These are phyloP conservation scores for Ganaspis brasiliensis DNA, from an alignment of 2,888 invertebrate genomes.

Conservation along the genomic window DNA sequence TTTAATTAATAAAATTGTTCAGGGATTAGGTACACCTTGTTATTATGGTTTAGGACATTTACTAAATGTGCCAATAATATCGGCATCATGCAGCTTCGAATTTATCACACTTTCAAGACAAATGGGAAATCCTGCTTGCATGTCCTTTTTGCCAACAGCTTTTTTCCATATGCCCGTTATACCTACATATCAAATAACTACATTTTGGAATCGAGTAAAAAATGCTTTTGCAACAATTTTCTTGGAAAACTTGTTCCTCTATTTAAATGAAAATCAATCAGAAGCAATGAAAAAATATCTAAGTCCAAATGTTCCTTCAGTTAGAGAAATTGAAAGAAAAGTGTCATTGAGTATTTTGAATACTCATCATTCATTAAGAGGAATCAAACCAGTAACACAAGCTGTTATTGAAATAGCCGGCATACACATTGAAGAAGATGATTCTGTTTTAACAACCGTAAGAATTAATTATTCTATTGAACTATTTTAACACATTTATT, in stretches of 20 bases:
- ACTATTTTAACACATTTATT: background rate
- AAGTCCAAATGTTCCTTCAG: slow-evolving; percentile 73
- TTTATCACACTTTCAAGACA: slow-evolving; percentile 51
- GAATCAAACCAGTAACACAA: slow-evolving; percentile 79
- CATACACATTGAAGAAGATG: slow-evolving; percentile 80
- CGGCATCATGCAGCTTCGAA: slow-evolving; percentile 41
- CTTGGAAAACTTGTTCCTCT: background rate
- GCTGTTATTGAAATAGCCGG: slow-evolving; percentile 83
- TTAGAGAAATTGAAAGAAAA: slow-evolving; percentile 80
- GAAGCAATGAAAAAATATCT: slow-evolving; percentile 61
- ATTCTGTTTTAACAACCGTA: slow-evolving; percentile 57
- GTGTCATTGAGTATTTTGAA: slow-evolving; percentile 82
- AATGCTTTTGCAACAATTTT: background rate
- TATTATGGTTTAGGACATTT: slow-evolving; percentile 63
- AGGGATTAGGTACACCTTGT: slow-evolving; percentile 60
- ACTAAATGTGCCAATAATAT: slow-evolving; percentile 58
- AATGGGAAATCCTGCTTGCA: slow-evolving; percentile 59
- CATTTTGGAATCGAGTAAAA: slow-evolving; percentile 57
- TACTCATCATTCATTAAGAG: slow-evolving; percentile 81
- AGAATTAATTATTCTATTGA: background rate
- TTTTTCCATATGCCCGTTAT: too few relatives aligned
- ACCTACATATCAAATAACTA: slow-evolving; percentile 38
- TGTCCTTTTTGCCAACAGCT: slow-evolving; percentile 47
- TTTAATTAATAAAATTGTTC: background rate
- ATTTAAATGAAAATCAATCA: background rate